phyloP scores from a whole-genome alignment of 2,797 vertebrate species.

The Spondyliosoma cantharus region DNA sequence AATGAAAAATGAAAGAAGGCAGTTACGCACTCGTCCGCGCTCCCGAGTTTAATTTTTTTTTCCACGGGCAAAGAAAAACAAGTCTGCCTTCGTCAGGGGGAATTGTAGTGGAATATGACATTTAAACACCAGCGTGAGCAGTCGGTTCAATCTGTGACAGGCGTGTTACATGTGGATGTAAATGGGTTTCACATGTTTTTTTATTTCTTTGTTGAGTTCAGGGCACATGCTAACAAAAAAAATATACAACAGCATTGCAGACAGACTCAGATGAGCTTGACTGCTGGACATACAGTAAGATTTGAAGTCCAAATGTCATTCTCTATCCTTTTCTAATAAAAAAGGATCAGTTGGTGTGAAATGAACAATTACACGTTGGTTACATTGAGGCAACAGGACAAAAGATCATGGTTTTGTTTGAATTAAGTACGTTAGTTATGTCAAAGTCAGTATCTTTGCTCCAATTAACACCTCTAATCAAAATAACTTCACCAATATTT shows the following conservation, averaged over 20 bases:
- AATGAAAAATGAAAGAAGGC: slow-evolving; percentile 78
- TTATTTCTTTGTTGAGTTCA: slow-evolving; percentile 44
- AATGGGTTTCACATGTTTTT: slow-evolving; percentile 63
- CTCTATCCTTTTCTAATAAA: background rate
- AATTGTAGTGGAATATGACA: slow-evolving; percentile 63
- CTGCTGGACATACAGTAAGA: background rate
- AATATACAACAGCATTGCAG: slow-evolving; percentile 6
- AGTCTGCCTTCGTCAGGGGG: slow-evolving; percentile 54
- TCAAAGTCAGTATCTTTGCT: fast-evolving
- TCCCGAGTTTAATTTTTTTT: slow-evolving; percentile 36
- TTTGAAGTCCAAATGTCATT: background rate
- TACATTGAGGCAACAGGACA: background rate
- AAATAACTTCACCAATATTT: background rate
- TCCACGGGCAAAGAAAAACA: slow-evolving; percentile 59
- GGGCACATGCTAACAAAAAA: slow-evolving; percentile 20
- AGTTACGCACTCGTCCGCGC: slow-evolving; percentile 54
- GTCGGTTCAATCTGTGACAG: slow-evolving; percentile 66
- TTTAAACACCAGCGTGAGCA: slow-evolving; percentile 65
- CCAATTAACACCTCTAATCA: background rate
- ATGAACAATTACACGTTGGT: slow-evolving; percentile 4
- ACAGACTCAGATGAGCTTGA: background rate
- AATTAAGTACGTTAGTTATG: too few relatives aligned
- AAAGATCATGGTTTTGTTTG: too few relatives aligned
- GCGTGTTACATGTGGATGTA: slow-evolving; percentile 63
- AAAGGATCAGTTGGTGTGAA: background rate